Conservation (phyloP, 2,113 vertebrate species). For the Falcunculus frontatus region DNA sequence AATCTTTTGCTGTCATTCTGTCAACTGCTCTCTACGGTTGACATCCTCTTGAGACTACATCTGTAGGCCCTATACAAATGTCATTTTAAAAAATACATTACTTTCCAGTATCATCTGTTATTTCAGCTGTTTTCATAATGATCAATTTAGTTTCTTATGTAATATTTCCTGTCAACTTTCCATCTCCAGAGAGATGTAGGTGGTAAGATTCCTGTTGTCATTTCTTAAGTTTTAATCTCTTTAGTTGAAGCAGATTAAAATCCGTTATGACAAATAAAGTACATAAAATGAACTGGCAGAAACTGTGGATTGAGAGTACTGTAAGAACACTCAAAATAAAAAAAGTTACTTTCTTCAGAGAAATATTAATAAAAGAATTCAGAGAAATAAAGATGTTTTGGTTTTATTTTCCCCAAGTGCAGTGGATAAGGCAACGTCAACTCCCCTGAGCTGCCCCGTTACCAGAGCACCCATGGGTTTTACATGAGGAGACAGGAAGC, state of each 20-base stretch:
- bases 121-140: slow-evolving; percentile 22
- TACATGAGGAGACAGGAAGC: not conserved
- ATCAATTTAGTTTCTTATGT: slow-evolving; percentile 5
- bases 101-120: not conserved
- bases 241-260: not conserved
- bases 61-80: not conserved
- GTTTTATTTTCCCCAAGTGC: not conserved
- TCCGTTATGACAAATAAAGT: not conserved
- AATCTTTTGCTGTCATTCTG: not conserved
- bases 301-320: not conserved
- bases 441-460: not conserved
- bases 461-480: not conserved
- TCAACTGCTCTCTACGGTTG: not conserved
- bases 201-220: not conserved
- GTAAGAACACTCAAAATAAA: not conserved
- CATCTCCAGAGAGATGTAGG: not conserved
- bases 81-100: not conserved
- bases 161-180: not conserved
- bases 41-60: not conserved
- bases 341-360: not conserved
- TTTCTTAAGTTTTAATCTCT: not conserved
- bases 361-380: not conserved
- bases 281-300: not conserved
- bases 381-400: not conserved
- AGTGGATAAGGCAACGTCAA: not conserved